Evolutionary conservation across 2,797 vertebrate species (phyloP).

Genomic region (Falco novaeseelandiae): DNA sequence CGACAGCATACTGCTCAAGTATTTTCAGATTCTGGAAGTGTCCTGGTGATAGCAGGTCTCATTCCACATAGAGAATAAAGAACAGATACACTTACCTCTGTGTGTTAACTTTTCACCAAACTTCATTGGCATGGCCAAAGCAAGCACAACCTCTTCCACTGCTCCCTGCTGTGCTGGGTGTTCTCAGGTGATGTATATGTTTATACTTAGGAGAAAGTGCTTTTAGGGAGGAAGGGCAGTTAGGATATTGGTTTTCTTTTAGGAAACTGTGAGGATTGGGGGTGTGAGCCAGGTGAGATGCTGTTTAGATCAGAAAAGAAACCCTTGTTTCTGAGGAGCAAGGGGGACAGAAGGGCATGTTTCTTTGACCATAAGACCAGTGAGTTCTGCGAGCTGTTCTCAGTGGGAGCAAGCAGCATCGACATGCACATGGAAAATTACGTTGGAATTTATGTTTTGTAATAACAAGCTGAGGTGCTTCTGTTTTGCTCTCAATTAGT

Average conservation of each 20-base stretch:
- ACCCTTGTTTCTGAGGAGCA: not conserved
- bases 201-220: not conserved
- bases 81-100: not conserved
- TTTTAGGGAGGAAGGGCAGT: not conserved
- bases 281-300: not conserved
- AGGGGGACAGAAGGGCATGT: not conserved
- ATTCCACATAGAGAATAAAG: accelerated
- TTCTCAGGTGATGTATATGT: not conserved
- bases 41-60: not conserved
- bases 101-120: not conserved
- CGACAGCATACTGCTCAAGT: not conserved
- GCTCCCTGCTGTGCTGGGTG: not conserved
- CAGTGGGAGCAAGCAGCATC: not conserved
- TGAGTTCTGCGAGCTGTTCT: not conserved
- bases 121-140: not conserved
- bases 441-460: not conserved
- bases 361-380: not conserved
- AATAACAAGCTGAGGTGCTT: not conserved
- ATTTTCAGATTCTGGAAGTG: not conserved
- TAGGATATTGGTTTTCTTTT: not conserved
- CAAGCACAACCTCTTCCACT: accelerated
- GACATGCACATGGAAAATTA: not conserved
- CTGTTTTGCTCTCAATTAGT: not conserved
- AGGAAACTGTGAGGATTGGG: accelerated
- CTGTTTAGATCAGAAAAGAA: not conserved